Base-by-base conservation (phyloP, 2,888 invertebrate genomes). In the Cistogaster globosa region DNA sequence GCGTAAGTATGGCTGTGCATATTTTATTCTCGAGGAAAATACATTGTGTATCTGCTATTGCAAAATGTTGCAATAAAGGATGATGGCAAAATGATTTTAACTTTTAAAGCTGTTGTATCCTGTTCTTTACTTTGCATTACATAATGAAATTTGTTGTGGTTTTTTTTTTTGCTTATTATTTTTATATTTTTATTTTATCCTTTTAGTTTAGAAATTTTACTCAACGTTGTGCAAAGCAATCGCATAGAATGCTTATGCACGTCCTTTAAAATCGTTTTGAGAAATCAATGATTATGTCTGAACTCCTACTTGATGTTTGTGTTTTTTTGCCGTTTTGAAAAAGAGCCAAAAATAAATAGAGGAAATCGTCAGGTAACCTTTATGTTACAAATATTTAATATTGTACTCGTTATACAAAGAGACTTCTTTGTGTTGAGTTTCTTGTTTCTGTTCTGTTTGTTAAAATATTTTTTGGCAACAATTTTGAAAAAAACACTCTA, bases 281-380 rank as follows among this genome's bases (percentile, higher is more conserved):
- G 36, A 83, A 83, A 83, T 75, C 74, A 84, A 69, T 79, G 83
- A 79, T 78, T 79, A 84, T 69, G 79, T 84, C 75, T 84, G 79
- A 69, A 60, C 51, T 62, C 38, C 9, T 68, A 60, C 32, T 53
- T 58, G 45, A 8, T 36, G n/a, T 32, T 32, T 32, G 32, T 20
- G 3, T 65, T 26, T n/a, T 57, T 45, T 55, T 14, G 11, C 18
- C 22, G 57, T 60, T 55, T 58, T 57, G 32, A 32, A 45, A 65
- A 48, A 14, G 12, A 65, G 79, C 69, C 75, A 84, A 84, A 78
- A 60, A 26, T 45, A 71, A 55, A 45, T 48, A 72, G 12, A 51
- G 32, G 5, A 78, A 63, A 57, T 74, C 58, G 48, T 57, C 62
- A 71, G 69, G 5, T 63, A 69, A 65, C 68, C 53, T 79, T 80